These are phyloP conservation scores for Callionymus lyra DNA, from an alignment of 2,113 vertebrate species.

Conservation along the genomic window DNA sequence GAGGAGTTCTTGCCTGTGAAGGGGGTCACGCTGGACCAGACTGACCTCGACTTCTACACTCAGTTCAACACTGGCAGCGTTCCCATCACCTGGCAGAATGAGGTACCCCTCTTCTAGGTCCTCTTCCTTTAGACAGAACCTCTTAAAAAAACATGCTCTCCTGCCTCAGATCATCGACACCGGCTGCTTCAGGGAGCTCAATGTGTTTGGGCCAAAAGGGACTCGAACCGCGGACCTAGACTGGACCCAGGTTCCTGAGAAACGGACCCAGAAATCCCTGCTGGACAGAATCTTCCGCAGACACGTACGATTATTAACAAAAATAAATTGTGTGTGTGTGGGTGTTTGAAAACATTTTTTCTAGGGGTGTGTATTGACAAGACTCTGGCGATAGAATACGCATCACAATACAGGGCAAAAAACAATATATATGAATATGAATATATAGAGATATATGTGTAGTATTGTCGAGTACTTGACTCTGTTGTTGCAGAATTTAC, in stretches of 20 bases:
- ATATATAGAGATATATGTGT: no score
- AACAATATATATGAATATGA: no score
- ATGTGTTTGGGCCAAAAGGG: conserved; percentile 64
- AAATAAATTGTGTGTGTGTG: neutral
- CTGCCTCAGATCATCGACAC: conserved; percentile 71
- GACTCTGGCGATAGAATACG: no score
- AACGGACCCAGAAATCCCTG: conserved; percentile 43
- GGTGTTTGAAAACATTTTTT: no score
- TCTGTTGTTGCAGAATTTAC: no score
- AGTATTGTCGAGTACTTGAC: no score
- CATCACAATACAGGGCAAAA: no score
- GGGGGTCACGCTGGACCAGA: conserved; percentile 68
- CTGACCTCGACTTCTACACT: conserved; percentile 67
- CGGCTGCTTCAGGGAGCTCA: conserved; percentile 75
- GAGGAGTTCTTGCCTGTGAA: conserved; percentile 77
- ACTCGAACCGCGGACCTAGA: conserved; percentile 66
- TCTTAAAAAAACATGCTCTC: neutral
- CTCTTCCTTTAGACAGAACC: no score
- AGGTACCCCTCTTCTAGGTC: conserved; percentile 48
- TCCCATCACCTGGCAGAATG: conserved; percentile 75
- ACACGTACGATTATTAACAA: conserved; percentile 27
- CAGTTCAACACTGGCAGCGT: conserved; percentile 73
- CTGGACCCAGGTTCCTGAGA: conserved; percentile 28
- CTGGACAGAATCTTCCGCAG: conserved; percentile 64
- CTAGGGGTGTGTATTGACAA: no score